Percentiles rank a stretch among this genome's conserved stretches.
phyloP scores from a whole-genome alignment of 2,113 vertebrate species.

The Labrus mixtus region DNA sequence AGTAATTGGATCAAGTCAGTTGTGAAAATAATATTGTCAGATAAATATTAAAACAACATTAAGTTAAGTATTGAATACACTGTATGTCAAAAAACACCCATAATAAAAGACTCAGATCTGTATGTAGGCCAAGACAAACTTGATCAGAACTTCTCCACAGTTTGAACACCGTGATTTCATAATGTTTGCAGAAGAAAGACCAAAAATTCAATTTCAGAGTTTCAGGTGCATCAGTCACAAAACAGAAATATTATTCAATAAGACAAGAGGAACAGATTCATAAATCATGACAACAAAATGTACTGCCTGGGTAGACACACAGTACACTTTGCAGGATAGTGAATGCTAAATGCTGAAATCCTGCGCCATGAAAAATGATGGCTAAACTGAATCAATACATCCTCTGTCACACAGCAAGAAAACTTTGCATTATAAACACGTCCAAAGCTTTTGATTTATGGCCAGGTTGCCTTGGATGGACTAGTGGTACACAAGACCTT shows the following conservation, averaged over 20 bases:
- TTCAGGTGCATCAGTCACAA: background rate
- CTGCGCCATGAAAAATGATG: constrained; percentile 11
- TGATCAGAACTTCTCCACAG: background rate
- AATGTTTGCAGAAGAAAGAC: background rate
- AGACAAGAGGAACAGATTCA: background rate
- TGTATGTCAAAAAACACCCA: background rate
- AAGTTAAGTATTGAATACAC: background rate
- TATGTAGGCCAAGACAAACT: background rate
- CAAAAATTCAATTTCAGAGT: background rate
- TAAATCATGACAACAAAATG: constrained; percentile 11
- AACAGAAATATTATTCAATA: background rate
- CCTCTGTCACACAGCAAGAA: background rate
- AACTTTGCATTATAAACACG: constrained; percentile 19
- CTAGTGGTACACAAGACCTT: background rate
- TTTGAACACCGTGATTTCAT: background rate
- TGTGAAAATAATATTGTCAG: background rate
- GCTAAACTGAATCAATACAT: constrained; percentile 25
- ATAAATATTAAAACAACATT: background rate
- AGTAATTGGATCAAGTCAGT: background rate
- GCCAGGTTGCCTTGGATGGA: background rate
- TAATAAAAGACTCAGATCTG: no score
- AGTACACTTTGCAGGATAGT: background rate
- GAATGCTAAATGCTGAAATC: constrained; percentile 7
- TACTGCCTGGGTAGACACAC: background rate
- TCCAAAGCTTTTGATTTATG: constrained; percentile 19